Percentiles rank a stretch among this genome's conserved stretches.
Evolutionary conservation across 2,888 invertebrate genomes (phyloP).

Genomic region (Brachylomia viminalis): DNA sequence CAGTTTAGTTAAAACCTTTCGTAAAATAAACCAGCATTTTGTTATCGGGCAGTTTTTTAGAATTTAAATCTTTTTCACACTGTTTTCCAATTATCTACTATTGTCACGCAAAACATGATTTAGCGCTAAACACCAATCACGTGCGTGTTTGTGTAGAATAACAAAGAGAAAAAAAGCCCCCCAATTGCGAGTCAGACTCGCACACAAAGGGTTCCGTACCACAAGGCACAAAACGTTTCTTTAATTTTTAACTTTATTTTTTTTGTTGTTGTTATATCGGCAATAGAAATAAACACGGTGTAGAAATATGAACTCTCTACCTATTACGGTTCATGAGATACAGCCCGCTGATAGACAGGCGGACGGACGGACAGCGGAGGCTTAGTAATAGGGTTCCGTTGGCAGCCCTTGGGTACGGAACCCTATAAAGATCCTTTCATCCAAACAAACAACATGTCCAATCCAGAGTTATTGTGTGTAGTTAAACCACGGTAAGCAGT

Average conservation of each 20-base stretch:
- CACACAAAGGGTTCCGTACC: no score
- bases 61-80: constrained; percentile 17
- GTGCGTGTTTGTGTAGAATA: constrained; percentile 39
- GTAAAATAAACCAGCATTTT: constrained; percentile 31
- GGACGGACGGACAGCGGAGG: no score
- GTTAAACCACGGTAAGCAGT: constrained; percentile 58
- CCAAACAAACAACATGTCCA: constrained; percentile 42
- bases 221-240: no score
- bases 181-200: no score
- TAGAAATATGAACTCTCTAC: no score
- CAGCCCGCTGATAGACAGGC: no score
- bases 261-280: no score
- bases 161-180: constrained; percentile 25
- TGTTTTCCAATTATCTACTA: constrained; percentile 41
- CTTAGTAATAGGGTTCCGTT: no score
- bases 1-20: constrained; percentile 21
- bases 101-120: constrained; percentile 55
- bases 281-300: no score
- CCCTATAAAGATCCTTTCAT: constrained; percentile 22
- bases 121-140: constrained; percentile 46
- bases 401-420: no score
- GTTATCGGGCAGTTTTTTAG: constrained; percentile 16
- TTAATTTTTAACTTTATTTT: no score
- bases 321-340: no score
- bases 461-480: constrained; percentile 59